Conservation (phyloP, 2,888 invertebrate species). For the Cerastoderma edule region DNA sequence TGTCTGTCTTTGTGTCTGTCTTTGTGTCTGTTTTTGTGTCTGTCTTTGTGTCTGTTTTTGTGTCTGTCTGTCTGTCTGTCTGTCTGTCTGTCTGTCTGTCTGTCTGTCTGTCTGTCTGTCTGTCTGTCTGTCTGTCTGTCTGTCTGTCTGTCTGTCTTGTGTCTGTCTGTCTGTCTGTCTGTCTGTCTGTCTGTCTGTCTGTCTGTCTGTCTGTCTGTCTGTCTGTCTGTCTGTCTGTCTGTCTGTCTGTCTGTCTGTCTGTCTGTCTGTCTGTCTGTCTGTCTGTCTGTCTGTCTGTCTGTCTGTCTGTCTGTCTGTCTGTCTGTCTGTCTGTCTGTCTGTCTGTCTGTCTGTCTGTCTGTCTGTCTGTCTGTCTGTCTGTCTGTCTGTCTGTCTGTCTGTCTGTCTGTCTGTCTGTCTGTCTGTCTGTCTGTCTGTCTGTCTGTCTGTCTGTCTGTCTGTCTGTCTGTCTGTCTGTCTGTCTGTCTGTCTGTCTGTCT, state of each 20-base stretch:
- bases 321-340: background rate
- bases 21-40: too few species aligned
- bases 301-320: background rate
- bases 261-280: background rate
- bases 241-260: background rate
- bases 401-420: background rate
- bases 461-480: background rate
- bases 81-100: background rate
- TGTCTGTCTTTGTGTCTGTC: too few species aligned
- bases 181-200: slow-evolving; percentile 2
- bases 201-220: background rate
- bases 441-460: slow-evolving; percentile 2
- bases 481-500: background rate
- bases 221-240: background rate
- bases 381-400: background rate
- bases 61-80: too few species aligned
- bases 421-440: slow-evolving; percentile 5
- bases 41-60: too few species aligned
- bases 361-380: background rate
- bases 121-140: background rate
- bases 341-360: background rate
- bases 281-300: background rate
- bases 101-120: background rate
- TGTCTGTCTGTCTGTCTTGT: slow-evolving; percentile 1
- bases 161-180: slow-evolving; percentile 5